Evolutionary conservation across 2,888 invertebrate species (phyloP), one percentile per base, ranked within the genome.

Genomic region (Tenodera sinensis): DNA sequence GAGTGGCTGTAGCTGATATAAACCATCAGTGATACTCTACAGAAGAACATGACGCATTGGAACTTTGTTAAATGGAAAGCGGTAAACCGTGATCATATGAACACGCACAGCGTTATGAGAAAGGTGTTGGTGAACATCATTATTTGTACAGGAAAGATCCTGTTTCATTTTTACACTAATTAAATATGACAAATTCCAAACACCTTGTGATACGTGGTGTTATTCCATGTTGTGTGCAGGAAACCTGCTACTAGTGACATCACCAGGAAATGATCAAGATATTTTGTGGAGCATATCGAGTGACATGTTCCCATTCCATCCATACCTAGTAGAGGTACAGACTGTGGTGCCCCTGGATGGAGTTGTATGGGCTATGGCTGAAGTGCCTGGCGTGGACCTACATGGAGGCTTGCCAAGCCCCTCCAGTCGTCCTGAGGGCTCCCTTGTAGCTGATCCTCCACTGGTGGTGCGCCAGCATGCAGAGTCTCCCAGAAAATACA

Each of bases 301-400:
- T 27, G 97, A 97, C 92, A 95, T 96, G 54, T 97, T 97, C 93
- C 96, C 96, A 88, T 96, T 96, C 92, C 95, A 92, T 92, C 94
- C 93, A 91, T 94, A 92, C 91, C 93, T 96, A 83, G 95, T 96
- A 91, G 98, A 97, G 93, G 96, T 96, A 0, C 96, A 98, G 93
- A 96, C 97, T 0, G 95, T 97, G 90, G 93, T 97, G 83, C 95
- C 96, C 42, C 94, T 99, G 1, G 97, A 98, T 92, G 98, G 98
- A n/a, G 96, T 97, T 12, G 97, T 97, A 0, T 97, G 98, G 97
- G 97, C 97, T 8, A 94, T 99, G 92, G 95, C 95, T 20, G 97
- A 97, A 93, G 94, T 96, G 87, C 92, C 93, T 93, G 94, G 94
- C 3, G 93, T 93, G 88, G 93, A 93, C 90, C 93, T 86, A 28